A percentile compares a stretch with the other conserved stretches of the same genome.
Conservation (phyloP, 2,888 invertebrate genomes). For the Bhutanitis thaidina region DNA sequence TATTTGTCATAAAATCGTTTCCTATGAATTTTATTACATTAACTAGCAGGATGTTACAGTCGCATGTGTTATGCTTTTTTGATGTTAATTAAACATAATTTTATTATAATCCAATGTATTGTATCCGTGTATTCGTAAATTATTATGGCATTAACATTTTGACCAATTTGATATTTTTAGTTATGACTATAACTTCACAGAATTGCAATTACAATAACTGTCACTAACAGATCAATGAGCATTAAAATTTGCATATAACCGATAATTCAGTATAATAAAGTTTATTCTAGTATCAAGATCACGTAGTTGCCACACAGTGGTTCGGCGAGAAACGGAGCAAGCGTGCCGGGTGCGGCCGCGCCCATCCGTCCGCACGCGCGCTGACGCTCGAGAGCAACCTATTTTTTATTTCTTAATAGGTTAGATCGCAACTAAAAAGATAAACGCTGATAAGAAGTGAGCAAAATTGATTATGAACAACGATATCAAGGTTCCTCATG, state of each 20-base stretch:
- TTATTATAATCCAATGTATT: neutral
- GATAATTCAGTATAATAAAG: neutral
- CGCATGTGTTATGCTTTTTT: neutral
- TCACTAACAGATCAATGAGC: neutral
- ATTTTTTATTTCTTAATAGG: conserved; percentile 44
- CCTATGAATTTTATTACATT: conserved; percentile 4
- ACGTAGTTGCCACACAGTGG: conserved; percentile 23
- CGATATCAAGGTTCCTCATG: conserved; percentile 5
- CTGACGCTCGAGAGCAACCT: conserved; percentile 36
- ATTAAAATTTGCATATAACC: neutral
- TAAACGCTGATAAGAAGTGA: conserved; percentile 26
- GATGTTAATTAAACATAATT: neutral
- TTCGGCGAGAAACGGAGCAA: conserved; percentile 34
- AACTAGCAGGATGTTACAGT: conserved; percentile 10
- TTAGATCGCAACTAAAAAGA: conserved; percentile 31
- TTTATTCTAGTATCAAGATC: conserved; percentile 29
- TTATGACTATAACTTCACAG: neutral
- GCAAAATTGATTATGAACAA: conserved; percentile 16
- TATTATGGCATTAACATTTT: neutral
- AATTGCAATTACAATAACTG: neutral
- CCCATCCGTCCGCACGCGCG: conserved; percentile 48
- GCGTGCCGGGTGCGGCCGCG: conserved; percentile 50
- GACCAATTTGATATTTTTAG: neutral
- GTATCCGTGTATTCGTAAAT: neutral
- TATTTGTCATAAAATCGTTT: conserved; percentile 6